Conservation (phyloP, 1,140 invertebrate species). For the Drosophila truncata region DNA sequence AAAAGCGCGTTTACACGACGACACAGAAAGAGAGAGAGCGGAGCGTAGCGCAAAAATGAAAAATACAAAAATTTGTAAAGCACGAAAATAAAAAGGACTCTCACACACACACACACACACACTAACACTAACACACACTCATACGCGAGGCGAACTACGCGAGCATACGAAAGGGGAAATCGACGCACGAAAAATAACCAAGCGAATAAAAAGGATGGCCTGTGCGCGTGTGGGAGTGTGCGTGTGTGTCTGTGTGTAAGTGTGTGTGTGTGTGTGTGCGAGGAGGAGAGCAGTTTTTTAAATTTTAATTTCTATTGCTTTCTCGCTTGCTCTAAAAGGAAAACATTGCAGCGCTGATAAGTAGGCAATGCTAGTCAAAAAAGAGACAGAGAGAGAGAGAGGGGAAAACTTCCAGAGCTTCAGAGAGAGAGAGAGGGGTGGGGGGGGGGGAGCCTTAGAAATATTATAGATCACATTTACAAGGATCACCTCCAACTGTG, state of each 20-base stretch:
- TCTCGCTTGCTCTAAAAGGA: background rate
- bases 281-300: conserved; percentile 30
- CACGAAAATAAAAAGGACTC: conserved; percentile 50
- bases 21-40: conserved; percentile 44
- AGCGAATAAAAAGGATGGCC: conserved; percentile 71
- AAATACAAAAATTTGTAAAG: conserved; percentile 57
- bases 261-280: conserved; percentile 14
- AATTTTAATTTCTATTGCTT: conserved; percentile 64
- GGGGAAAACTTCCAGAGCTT: too few species aligned
- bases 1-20: conserved; percentile 44
- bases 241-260: conserved; percentile 10
- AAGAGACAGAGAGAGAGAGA: background rate
- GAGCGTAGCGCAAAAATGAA: conserved; percentile 54
- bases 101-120: conserved; percentile 19
- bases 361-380: conserved; percentile 18
- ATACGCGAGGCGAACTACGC: conserved; percentile 29
- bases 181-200: conserved; percentile 80
- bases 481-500: background rate
- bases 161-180: conserved; percentile 67
- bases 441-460: background rate
- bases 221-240: conserved; percentile 25
- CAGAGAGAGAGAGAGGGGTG: background rate
- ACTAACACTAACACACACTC: conserved; percentile 12
- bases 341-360: conserved; percentile 20
- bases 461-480: too few species aligned